Percentiles rank a stretch among this genome's conserved stretches.
These are phyloP conservation scores for Melanotaenia maccullochi DNA, from an alignment of 2,797 vertebrate genomes.

Conservation along the genomic window DNA sequence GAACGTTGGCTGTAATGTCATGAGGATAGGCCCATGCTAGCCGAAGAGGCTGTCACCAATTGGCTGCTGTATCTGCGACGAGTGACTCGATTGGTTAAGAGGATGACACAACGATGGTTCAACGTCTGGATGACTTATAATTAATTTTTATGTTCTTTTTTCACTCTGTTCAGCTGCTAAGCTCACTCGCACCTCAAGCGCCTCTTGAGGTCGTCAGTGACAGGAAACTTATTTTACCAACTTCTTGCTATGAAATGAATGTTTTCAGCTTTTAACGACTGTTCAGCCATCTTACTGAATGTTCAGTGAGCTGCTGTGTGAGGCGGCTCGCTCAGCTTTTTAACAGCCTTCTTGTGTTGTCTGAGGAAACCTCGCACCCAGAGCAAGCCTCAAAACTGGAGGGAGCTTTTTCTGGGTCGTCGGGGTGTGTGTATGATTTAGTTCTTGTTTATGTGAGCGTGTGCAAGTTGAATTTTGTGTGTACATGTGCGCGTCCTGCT, in stretches of 20 bases:
- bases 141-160: slow-evolving; percentile 23
- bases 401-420: slow-evolving; percentile 54
- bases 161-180: slow-evolving; percentile 77
- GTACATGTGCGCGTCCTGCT: slow-evolving; percentile 48
- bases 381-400: slow-evolving; percentile 15
- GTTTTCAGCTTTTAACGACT: slow-evolving; percentile 73
- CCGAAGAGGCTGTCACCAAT: slow-evolving; percentile 12
- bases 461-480: slow-evolving; percentile 10
- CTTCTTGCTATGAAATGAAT: slow-evolving; percentile 71
- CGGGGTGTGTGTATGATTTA: slow-evolving; percentile 49
- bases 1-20: slow-evolving; percentile 60
- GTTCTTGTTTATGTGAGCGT: slow-evolving; percentile 46
- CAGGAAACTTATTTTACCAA: slow-evolving; percentile 62
- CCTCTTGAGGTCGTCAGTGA: slow-evolving; percentile 69
- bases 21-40: slow-evolving; percentile 33
- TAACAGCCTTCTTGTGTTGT: slow-evolving; percentile 61
- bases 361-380: slow-evolving; percentile 14
- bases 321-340: slow-evolving; percentile 45
- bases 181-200: slow-evolving; percentile 70
- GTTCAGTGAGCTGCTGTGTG: slow-evolving; percentile 56
- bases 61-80: slow-evolving; percentile 59
- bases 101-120: slow-evolving; percentile 39
- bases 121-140: slow-evolving; percentile 40
- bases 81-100: slow-evolving; percentile 18
- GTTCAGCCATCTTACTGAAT: slow-evolving; percentile 79